Base-by-base conservation (phyloP, 2,888 invertebrate genomes). In the Myopa tessellatipennis region DNA sequence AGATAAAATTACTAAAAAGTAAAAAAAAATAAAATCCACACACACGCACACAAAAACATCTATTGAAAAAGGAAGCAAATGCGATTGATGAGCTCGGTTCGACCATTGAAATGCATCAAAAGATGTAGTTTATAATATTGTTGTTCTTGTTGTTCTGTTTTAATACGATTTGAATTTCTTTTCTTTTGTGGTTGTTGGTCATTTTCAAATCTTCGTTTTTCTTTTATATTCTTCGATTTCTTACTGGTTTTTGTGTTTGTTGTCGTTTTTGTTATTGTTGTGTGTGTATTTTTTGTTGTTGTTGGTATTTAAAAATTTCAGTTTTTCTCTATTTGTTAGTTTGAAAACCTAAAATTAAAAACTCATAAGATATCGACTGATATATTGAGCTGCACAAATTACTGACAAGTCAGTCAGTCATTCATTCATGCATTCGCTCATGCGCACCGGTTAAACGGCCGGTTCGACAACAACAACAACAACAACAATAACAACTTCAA, bases 341-440 rank as follows among this genome's bases (percentile, higher is more conserved):
- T 36, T 74, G 84, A 83, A 84, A 86, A 86, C 88, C 88, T 88
- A 87, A 88, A 88, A 88, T 88, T 88, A 88, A 88, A 88, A 88
- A 88, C 88, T 88, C 88, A 88, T 88, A 88, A 88, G 88, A 88
- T 88, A 88, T 88, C 88, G 88, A 88, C 88, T 88, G 88, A 88
- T 85, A 88, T 88, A 88, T 88, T 88, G 88, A 88, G 88, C 86
- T 85, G 87, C 87, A 86, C 86, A 86, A 85, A 85, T 86, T 86
- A 87, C 87, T 84, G 85, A 85, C 86, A 85, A 84, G 84, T 84
- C 77, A 70, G 77, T 78, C 80, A 75, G 38, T 75, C 75, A 75
- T 34, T 69, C 68, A 60, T 38, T 68, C 68, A 38, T 58, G 36
- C 68, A 63, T 55, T 10, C 63, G 6, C 63, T 63, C 63, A 63